Conservation (phyloP, 1,140 invertebrate genomes). For the Drosophila sulfurigaster region DNA sequence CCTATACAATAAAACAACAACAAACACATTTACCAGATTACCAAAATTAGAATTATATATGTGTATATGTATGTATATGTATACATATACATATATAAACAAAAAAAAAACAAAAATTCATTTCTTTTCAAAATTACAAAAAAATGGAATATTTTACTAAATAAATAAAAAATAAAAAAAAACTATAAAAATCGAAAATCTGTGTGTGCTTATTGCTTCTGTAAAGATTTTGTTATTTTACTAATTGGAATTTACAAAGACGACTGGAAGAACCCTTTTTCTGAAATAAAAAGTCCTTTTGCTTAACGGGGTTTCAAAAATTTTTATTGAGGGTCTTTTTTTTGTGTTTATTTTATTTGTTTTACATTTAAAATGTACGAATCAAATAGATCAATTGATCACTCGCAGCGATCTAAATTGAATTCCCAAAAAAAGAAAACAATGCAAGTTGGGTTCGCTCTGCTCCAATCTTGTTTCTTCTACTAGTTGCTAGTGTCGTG, state of each 20-base stretch:
- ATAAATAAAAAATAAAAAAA: conserved; percentile 64
- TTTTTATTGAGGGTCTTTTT: conserved; percentile 71
- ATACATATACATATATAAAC: conserved; percentile 44
- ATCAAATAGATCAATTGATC: conserved; percentile 50
- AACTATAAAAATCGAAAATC: conserved; percentile 56
- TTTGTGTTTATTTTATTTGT: conserved; percentile 49
- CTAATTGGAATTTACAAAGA: too few species aligned
- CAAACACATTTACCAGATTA: conserved; percentile 61
- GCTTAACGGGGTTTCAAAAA: conserved; percentile 70
- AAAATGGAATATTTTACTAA: conserved; percentile 74
- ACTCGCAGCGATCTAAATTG: conserved; percentile 36
- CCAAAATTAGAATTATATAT: conserved; percentile 59
- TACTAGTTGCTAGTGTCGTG: conserved; percentile 36
- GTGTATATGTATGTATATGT: conserved; percentile 52
- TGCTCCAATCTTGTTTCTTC: conserved; percentile 28
- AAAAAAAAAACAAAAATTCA: conserved; percentile 44
- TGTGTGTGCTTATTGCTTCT: conserved; percentile 12
- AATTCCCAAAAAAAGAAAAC: conserved; percentile 34
- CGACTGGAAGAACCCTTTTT: not conserved
- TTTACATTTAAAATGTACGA: conserved; percentile 75
- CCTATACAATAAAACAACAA: conserved; percentile 73
- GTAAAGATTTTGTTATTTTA: conserved; percentile 5
- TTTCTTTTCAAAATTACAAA: conserved; percentile 58
- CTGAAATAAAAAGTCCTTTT: not conserved
- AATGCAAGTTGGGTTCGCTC: conserved; percentile 17